Percentiles rank a stretch among this genome's conserved stretches.
These are phyloP conservation scores for Drosophila arawakana DNA, from an alignment of 1,140 invertebrate genomes.

Conservation along the genomic window DNA sequence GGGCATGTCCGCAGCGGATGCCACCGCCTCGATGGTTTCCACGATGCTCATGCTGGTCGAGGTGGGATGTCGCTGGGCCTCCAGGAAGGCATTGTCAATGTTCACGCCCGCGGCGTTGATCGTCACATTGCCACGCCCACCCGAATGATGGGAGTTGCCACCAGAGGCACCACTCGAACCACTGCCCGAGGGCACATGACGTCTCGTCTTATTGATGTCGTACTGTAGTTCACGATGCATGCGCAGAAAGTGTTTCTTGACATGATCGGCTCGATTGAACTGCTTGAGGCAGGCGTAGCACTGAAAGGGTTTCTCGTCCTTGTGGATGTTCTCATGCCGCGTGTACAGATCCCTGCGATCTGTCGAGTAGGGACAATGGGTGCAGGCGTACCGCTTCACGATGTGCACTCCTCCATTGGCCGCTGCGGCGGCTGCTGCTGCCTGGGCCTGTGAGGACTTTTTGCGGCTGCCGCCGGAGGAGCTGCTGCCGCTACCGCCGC, in stretches of 20 bases:
- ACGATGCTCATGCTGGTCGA: slow-evolving; percentile 82
- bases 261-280: slow-evolving; percentile 97
- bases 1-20: slow-evolving; percentile 76
- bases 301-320: slow-evolving; percentile 96
- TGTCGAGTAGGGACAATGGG: slow-evolving; percentile 94
- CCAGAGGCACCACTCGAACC: slow-evolving; percentile 32
- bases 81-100: slow-evolving; percentile 80
- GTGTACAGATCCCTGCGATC: slow-evolving; percentile 97
- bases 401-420: slow-evolving; percentile 75
- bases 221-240: slow-evolving; percentile 95
- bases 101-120: slow-evolving; percentile 76
- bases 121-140: slow-evolving; percentile 79
- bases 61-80: slow-evolving; percentile 81
- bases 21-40: slow-evolving; percentile 83
- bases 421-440: slow-evolving; percentile 61
- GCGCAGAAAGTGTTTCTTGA: slow-evolving; percentile 96
- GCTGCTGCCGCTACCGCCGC: slow-evolving; percentile 67
- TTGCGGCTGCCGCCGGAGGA: slow-evolving; percentile 68
- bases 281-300: slow-evolving; percentile 96
- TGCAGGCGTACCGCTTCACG: slow-evolving; percentile 92
- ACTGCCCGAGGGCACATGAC: slow-evolving; percentile 58
- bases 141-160: slow-evolving; percentile 55
- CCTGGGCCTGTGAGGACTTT: slow-evolving; percentile 66
- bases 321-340: slow-evolving; percentile 97
- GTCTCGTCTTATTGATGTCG: slow-evolving; percentile 91